Conservation (phyloP, 1,140 invertebrate genomes). For the Bombus waltoni region DNA sequence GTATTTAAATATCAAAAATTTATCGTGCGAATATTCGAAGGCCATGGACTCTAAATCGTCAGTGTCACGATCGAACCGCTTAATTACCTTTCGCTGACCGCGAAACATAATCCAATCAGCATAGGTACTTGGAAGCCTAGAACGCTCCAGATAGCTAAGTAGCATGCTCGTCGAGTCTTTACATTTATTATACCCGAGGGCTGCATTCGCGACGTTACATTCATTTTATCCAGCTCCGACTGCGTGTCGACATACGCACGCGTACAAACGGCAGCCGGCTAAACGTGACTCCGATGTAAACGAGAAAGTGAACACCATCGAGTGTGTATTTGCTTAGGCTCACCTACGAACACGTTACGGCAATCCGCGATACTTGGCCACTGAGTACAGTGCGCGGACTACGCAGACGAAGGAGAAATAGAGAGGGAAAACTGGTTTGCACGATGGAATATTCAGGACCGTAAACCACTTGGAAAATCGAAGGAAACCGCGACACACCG, state of each 20-base stretch:
- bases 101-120: slow-evolving; percentile 3
- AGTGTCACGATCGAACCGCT: background rate
- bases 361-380: slow-evolving; percentile 40
- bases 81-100: background rate
- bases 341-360: slow-evolving; percentile 33
- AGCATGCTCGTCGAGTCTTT: slow-evolving; percentile 17
- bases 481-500: slow-evolving; percentile 26
- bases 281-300: slow-evolving; percentile 71
- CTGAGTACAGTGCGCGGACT: background rate
- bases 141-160: slow-evolving; percentile 28
- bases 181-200: slow-evolving; percentile 34
- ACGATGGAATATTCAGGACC: slow-evolving; percentile 42
- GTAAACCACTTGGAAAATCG: slow-evolving; percentile 26
- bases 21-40: background rate
- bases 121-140: background rate
- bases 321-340: slow-evolving; percentile 57
- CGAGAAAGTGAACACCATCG: slow-evolving; percentile 67
- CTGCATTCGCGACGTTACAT: slow-evolving; percentile 35
- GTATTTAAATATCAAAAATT: too few species aligned
- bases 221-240: slow-evolving; percentile 48
- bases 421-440: slow-evolving; percentile 48
- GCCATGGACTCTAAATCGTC: background rate
- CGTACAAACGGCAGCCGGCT: slow-evolving; percentile 11
- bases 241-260: background rate
- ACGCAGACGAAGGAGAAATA: background rate